Evolutionary conservation across 2,888 invertebrate genomes (phyloP).

Genomic region (Acleris literana): DNA sequence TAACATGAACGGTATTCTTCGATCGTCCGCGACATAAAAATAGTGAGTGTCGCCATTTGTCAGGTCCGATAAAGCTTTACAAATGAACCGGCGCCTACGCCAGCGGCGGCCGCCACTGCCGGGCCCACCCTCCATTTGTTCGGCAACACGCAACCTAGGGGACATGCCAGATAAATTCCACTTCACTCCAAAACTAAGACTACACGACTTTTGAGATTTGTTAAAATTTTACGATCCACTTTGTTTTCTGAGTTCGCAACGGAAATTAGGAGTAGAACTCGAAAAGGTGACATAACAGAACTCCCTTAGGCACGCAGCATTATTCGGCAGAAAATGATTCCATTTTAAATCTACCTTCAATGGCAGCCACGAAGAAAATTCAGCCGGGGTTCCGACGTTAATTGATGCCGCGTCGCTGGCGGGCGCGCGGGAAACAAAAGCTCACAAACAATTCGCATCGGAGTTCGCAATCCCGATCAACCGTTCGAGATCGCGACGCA

Average conservation of each 20-base stretch:
- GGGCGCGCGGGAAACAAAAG: conserved; percentile 79
- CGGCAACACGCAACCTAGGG: conserved; percentile 67
- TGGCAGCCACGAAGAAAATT: conserved; percentile 74
- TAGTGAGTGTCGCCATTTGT: conserved; percentile 72
- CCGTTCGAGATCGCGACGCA: conserved; percentile 81
- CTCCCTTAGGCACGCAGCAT: conserved; percentile 41
- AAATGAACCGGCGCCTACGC: conserved; percentile 73
- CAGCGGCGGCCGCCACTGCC: conserved; percentile 56
- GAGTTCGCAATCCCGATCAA: conserved; percentile 81
- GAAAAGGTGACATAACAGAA: conserved; percentile 26
- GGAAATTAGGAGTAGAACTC: conserved; percentile 24
- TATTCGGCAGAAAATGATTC: conserved; percentile 61
- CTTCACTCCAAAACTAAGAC: conserved; percentile 61
- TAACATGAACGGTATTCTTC: conserved; percentile 56
- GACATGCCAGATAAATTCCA: conserved; percentile 65
- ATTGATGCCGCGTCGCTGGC: conserved; percentile 81
- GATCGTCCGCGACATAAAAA: conserved; percentile 70
- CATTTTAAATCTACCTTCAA: conserved; percentile 69
- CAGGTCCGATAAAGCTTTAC: conserved; percentile 76
- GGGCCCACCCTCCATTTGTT: conserved; percentile 68
- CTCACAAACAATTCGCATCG: conserved; percentile 82
- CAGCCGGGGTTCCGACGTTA: conserved; percentile 76
- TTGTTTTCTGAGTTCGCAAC: conserved; percentile 37
- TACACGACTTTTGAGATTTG: conserved; percentile 53
- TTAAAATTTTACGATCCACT: conserved; percentile 52